Conservation (phyloP, 2,888 invertebrate genomes). For the Slavum lentiscoides region DNA sequence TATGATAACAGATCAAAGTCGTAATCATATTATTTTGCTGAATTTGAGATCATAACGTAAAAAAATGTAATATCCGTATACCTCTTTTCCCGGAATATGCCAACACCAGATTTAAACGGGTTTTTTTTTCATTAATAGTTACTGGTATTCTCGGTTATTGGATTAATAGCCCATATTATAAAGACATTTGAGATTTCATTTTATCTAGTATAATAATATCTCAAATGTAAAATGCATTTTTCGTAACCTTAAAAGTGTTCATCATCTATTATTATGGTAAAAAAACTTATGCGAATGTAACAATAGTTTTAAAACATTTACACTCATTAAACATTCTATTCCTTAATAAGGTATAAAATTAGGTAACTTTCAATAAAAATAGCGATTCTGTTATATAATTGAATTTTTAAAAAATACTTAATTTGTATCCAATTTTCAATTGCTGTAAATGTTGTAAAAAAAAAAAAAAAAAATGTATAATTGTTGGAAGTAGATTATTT, state of each 20-base stretch:
- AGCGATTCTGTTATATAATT: too few relatives aligned
- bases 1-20: background rate
- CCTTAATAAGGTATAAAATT: too few relatives aligned
- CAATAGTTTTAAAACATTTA: too few relatives aligned
- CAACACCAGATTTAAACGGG: slow-evolving; percentile 3
- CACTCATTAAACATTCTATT: too few relatives aligned
- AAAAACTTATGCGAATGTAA: background rate
- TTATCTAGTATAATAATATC: background rate
- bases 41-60: background rate
- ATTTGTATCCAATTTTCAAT: too few relatives aligned
- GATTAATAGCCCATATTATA: background rate
- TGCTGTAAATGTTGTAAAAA: too few relatives aligned
- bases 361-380: too few relatives aligned
- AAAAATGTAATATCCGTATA: slow-evolving; percentile 19
- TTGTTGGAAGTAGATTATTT: too few relatives aligned
- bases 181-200: background rate
- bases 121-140: slow-evolving; percentile 10
- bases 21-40: background rate
- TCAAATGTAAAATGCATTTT: background rate
- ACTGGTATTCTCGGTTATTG: background rate
- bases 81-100: slow-evolving; percentile 19
- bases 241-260: background rate
- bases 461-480: too few relatives aligned
- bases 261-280: background rate
- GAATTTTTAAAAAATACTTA: too few relatives aligned